Conservation (phyloP, 2,888 invertebrate genomes). For the Congeria kusceri region DNA sequence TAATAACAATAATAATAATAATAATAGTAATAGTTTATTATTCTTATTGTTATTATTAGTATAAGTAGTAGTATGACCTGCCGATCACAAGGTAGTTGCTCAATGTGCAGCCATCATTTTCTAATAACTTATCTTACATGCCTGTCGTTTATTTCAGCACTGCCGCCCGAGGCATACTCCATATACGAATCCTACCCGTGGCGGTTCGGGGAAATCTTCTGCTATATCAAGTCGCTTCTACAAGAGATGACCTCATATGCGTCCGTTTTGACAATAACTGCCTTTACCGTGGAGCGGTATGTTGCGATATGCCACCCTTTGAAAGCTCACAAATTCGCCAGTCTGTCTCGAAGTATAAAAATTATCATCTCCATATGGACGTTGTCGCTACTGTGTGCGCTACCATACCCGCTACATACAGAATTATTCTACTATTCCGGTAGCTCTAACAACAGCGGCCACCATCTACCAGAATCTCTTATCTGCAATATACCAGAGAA, state of each 20-base stretch:
- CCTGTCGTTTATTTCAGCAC: conserved; percentile 78
- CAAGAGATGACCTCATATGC: conserved; percentile 92
- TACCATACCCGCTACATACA: conserved; percentile 83
- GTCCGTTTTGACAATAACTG: conserved; percentile 95
- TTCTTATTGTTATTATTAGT: no score
- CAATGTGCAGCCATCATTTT: no score
- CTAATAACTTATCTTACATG: no score
- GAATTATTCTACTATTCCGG: conserved; percentile 74
- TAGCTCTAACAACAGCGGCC: conserved; percentile 38
- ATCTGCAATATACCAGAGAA: conserved; percentile 77
- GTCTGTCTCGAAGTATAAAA: conserved; percentile 91
- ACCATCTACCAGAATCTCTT: conserved; percentile 72
- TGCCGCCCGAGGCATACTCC: conserved; percentile 86
- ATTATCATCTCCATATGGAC: conserved; percentile 95
- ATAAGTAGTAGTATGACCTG: no score
- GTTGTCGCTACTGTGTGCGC: conserved; percentile 91
- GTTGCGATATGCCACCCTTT: conserved; percentile 96
- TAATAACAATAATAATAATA: no score
- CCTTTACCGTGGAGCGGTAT: conserved; percentile 95
- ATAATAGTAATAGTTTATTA: no score
- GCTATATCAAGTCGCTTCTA: conserved; percentile 85
- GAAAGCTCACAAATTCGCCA: conserved; percentile 93
- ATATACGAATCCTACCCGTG: conserved; percentile 86
- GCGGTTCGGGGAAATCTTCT: conserved; percentile 85
- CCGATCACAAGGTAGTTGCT: no score